Base-by-base conservation (phyloP, 2,888 invertebrate genomes). In the Synanthedon vespiformis region DNA sequence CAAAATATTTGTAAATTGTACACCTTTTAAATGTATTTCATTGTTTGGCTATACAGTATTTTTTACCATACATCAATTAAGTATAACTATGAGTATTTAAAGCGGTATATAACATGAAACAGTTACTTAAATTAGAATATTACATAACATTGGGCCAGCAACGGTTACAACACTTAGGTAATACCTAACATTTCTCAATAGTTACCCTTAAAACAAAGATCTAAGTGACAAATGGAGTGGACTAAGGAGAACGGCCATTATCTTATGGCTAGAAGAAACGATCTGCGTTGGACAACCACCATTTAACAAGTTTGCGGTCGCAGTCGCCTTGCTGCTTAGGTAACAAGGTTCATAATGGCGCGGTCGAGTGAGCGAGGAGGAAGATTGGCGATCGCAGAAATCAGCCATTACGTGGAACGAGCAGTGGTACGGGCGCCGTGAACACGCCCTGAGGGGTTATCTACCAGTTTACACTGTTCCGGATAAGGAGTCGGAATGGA, bases 171-270 rank as follows among this genome's bases (percentile, higher is more conserved):
- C 34, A 2, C 34, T 34, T 34, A 34, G 34, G 8, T 34, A 34
- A 34, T 34, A 34, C 34, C 34, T 34, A 34, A 6, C 34, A 34
- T 34, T 34, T 34, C 34, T 34, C 34, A 34, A 34, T 34, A 34
- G 34, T 34, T 34, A 34, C 34, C 34, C 34, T 34, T 34, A 34
- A 53, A 56, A 53, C 54, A 49, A 50, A 52, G 52, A 67, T 65
- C 67, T 66, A 58, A 58, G 58, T 67, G 67, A 67, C 65, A 67
- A 67, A 67, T 67, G 65, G 63, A 67, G 61, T 63, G 61, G 61
- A 65, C 67, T 58, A 62, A 55, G 56, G 58, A 60, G 60, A 60
- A 59, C 61, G 61, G 44, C 44, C 48, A 48, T 48, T 48, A 48
- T 48, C 48, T 48, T 48, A 48, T 12, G 48, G 48, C 22, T 48